These are phyloP conservation scores for Bradynema listronoti DNA, from an alignment of 1,140 invertebrate genomes.

Conservation along the genomic window DNA sequence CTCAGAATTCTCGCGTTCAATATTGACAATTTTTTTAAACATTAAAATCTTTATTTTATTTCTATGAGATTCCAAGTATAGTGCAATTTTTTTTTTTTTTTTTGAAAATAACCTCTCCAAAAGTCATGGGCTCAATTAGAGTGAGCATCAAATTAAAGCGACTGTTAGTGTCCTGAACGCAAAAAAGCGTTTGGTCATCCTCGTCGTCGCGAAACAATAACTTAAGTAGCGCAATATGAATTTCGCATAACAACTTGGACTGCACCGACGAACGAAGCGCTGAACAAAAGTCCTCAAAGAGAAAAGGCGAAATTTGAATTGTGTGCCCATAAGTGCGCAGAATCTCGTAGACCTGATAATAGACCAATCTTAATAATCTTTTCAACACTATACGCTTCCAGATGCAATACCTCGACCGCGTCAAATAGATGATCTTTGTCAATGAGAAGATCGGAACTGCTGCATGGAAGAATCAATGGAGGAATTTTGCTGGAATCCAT, in stretches of 20 bases:
- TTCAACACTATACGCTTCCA: background rate
- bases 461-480: constrained; percentile 15
- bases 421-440: constrained; percentile 28
- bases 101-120: constrained; percentile 37
- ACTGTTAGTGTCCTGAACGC: constrained; percentile 37
- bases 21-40: too few species aligned
- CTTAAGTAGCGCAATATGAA: constrained; percentile 41
- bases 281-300: constrained; percentile 45
- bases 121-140: constrained; percentile 41
- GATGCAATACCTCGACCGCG: constrained; percentile 27
- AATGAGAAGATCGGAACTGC: constrained; percentile 34
- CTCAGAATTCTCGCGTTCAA: too few species aligned
- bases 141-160: constrained; percentile 38
- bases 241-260: constrained; percentile 34
- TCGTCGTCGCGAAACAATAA: constrained; percentile 43
- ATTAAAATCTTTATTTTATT: too few species aligned
- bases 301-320: constrained; percentile 41
- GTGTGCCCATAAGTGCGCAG: constrained; percentile 19
- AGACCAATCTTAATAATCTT: constrained; percentile 9
- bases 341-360: constrained; percentile 43
- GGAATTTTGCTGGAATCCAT: constrained; percentile 20
- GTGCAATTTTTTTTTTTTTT: background rate
- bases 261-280: constrained; percentile 23
- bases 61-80: too few species aligned
- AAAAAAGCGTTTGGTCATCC: constrained; percentile 39